Conservation (phyloP, 1,140 invertebrate species). For the Laupala kohalensis region DNA sequence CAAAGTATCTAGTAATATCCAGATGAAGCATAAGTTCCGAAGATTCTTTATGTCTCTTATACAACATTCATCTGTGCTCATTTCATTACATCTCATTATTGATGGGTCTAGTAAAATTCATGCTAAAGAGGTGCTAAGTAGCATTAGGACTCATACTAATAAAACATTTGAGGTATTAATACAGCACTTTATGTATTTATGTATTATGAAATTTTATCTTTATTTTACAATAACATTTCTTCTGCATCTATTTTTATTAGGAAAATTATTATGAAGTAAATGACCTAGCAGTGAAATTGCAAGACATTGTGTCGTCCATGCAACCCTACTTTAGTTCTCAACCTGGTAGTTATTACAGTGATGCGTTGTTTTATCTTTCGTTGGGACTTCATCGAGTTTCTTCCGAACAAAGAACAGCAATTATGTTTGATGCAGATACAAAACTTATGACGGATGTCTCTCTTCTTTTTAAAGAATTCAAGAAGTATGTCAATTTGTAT, state of each 20-base stretch:
- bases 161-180: neutral
- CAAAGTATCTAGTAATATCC: neutral
- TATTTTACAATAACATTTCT: neutral
- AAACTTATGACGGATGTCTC: constrained; percentile 58
- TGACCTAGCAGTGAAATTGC: neutral
- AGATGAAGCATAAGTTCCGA: constrained; percentile 2
- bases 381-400: constrained; percentile 59
- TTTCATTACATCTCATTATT: constrained; percentile 1
- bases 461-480: constrained; percentile 52
- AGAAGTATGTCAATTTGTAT: constrained; percentile 34
- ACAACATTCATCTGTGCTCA: neutral
- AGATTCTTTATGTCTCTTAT: neutral
- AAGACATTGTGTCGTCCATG: constrained; percentile 50
- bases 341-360: constrained; percentile 68
- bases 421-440: constrained; percentile 69
- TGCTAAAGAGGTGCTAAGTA: neutral
- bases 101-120: neutral
- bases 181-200: neutral
- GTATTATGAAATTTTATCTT: neutral
- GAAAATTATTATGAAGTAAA: constrained; percentile 7
- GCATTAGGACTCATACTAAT: neutral
- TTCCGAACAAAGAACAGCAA: constrained; percentile 39
- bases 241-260: neutral
- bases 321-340: constrained; percentile 62
- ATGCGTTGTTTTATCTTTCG: constrained; percentile 70